Base-by-base conservation (phyloP, 2,113 vertebrate species). In the Rhinogobius similis region DNA sequence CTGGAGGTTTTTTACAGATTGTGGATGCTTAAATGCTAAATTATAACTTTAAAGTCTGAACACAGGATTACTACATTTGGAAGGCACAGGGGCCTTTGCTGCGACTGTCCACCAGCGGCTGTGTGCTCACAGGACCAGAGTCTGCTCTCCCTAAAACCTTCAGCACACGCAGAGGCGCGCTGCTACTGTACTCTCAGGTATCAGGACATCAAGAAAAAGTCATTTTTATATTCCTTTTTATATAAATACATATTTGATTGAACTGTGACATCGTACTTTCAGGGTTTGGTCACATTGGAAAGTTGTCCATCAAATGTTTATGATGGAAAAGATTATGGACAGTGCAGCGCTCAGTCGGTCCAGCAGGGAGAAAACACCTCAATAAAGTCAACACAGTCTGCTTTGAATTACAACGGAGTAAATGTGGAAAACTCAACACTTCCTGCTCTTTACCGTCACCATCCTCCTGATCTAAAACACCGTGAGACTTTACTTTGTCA, bases 21-120 rank as follows among this genome's bases (percentile, higher is more conserved):
- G 12, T 55, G 69, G 44, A 75, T 43, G 26, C 55, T 2, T 50
- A 18, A 46, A 46, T 50, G n/a, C 18, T 65, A 16, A 10, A 43
- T 38, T 39, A n/a, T 18, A 62, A 75, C 14, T 14, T 29, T 65
- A 11, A 7, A 46, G 52, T 3, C 0, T 50, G 32, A 58, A 29
- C 62, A 67, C 63, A 94, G 93, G 91, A 96, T 87, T 96, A 94
- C 73, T 93, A 94, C 76, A 95, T 90, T 66, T 95, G 93, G 92
- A 95, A 87, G 77, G 91, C 92, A 52, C 81, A 85, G 21, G 82
- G 88, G 75, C 82, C 79, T 36, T 75, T 88, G 26, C 72, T 92
- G 29, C 81, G 43, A 20, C 62, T 91, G 69, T 63, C 86, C 79
- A 62, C 50, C 48, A 89, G 92, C 21, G 90, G 79, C 13, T 85